Evolutionary conservation across 2,797 vertebrate species (phyloP).

Genomic region (Rhynchonycteris naso): DNA sequence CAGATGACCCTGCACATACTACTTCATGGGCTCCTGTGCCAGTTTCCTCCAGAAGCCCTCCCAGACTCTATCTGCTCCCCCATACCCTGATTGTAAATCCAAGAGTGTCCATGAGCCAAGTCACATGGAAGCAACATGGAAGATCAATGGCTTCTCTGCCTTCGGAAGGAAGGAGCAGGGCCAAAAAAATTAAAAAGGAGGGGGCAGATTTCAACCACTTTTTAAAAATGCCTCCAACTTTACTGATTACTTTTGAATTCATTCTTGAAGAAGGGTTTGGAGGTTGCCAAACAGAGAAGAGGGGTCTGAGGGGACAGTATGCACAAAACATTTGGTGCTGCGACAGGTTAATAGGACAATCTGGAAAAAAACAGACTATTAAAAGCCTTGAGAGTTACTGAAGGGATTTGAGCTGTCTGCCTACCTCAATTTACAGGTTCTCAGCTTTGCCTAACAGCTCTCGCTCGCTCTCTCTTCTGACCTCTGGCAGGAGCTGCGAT

Average conservation of each 20-base stretch:
- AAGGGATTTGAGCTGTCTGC: background rate
- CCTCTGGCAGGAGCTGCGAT: background rate
- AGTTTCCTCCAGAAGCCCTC: background rate
- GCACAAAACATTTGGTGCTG: background rate
- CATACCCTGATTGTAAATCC: background rate
- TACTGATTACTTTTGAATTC: background rate
- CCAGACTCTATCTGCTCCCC: conserved; percentile 8
- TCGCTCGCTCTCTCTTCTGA: background rate
- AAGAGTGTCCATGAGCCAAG: background rate
- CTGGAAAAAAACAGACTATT: background rate
- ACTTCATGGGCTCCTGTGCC: background rate
- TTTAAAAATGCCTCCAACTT: background rate
- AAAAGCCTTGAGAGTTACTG: background rate
- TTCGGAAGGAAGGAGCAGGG: background rate
- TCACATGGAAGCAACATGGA: background rate
- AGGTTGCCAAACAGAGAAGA: background rate
- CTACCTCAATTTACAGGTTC: background rate
- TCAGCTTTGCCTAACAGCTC: background rate
- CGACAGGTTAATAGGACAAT: background rate
- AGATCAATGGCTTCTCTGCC: background rate
- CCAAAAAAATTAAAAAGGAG: background rate
- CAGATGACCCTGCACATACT: background rate
- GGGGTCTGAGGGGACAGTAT: background rate
- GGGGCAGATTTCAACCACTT: background rate
- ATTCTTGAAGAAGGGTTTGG: background rate